Evolutionary conservation across 2,888 invertebrate species (phyloP).

Genomic region (Glomeris marginata): DNA sequence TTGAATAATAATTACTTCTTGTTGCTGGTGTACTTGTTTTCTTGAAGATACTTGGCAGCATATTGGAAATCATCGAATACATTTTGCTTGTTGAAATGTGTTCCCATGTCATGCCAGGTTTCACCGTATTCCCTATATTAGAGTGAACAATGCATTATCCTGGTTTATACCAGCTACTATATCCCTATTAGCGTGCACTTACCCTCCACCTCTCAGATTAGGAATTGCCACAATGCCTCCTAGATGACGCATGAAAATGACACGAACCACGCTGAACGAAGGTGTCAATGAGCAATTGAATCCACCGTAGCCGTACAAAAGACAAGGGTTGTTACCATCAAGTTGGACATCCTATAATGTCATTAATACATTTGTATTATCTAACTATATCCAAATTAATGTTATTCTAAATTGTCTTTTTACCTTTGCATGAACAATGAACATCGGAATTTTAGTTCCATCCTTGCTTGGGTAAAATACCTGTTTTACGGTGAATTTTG

Average conservation of each 20-base stretch:
- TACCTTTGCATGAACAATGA: slow-evolving; percentile 44
- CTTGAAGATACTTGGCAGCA: slow-evolving; percentile 75
- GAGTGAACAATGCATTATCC: slow-evolving; percentile 13
- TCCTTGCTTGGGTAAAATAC: slow-evolving; percentile 87
- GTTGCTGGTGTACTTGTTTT: slow-evolving; percentile 59
- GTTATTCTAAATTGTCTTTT: no score
- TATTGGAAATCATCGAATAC: slow-evolving; percentile 91
- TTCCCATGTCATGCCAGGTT: slow-evolving; percentile 90
- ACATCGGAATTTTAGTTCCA: slow-evolving; percentile 90
- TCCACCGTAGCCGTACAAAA: slow-evolving; percentile 93
- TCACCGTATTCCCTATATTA: slow-evolving; percentile 90
- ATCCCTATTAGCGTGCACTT: slow-evolving; percentile 24
- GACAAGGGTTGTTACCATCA: slow-evolving; percentile 60
- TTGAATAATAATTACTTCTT: slow-evolving; percentile 33
- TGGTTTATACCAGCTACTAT: neutral
- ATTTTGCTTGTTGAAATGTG: slow-evolving; percentile 85
- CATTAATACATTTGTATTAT: no score
- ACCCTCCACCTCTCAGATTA: slow-evolving; percentile 94
- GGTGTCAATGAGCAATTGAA: slow-evolving; percentile 89
- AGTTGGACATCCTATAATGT: slow-evolving; percentile 41
- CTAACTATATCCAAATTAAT: no score
- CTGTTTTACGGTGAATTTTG: slow-evolving; percentile 67
- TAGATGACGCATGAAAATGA: slow-evolving; percentile 79
- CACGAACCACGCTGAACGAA: slow-evolving; percentile 66
- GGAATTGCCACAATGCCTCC: slow-evolving; percentile 79